Conservation (phyloP, 2,888 invertebrate species). For the Dasypolia templi region DNA sequence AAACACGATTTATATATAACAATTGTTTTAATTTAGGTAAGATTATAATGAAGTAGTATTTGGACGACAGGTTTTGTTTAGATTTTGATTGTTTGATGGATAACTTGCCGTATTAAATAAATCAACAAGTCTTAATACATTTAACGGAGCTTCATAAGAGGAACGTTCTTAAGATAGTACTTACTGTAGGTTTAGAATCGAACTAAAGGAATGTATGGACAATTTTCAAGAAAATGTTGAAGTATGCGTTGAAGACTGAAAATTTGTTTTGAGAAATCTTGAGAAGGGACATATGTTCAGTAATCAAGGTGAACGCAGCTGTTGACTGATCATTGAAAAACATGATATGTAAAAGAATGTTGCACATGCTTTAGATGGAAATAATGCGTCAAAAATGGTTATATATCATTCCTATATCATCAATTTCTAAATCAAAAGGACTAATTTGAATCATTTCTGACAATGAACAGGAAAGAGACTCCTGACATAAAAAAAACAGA, state of each 20-base stretch:
- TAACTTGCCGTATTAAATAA: background rate
- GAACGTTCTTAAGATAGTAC: background rate
- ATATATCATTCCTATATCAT: too few species aligned
- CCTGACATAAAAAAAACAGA: background rate
- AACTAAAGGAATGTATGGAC: background rate
- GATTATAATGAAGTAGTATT: conserved; percentile 24
- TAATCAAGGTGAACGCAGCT: background rate
- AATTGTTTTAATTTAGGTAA: conserved; percentile 57
- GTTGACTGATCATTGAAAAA: background rate
- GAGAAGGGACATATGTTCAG: background rate
- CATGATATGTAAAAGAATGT: too few species aligned
- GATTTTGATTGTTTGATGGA: background rate
- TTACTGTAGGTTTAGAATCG: background rate
- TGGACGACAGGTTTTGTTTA: background rate
- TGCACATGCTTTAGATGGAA: too few species aligned
- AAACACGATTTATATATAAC: conserved; percentile 65
- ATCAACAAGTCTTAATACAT: background rate
- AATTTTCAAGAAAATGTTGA: background rate
- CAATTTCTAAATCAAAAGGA: too few species aligned
- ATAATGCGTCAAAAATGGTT: too few species aligned
- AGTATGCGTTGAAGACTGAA: background rate
- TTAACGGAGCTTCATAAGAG: too few species aligned
- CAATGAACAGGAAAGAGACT: too few species aligned
- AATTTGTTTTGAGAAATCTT: background rate
- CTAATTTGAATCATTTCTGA: too few species aligned